A percentile compares a stretch with the other conserved stretches of the same genome.
phyloP scores from a whole-genome alignment of 2,888 invertebrate species.

The Ceraclea dissimilis region DNA sequence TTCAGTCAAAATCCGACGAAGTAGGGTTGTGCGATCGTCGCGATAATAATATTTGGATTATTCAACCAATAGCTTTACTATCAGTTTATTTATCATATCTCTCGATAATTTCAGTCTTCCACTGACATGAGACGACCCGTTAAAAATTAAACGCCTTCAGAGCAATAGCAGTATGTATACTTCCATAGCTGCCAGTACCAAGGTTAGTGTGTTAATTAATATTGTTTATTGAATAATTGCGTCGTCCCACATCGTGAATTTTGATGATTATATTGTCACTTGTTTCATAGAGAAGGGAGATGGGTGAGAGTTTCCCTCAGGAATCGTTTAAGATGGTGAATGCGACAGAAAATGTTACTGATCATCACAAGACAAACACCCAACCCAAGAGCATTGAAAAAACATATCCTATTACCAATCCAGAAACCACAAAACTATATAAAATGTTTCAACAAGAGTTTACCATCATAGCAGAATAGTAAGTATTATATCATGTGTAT shows the following conservation, averaged over 20 bases:
- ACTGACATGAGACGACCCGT: not conserved
- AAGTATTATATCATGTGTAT: conserved; percentile 35
- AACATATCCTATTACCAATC: conserved; percentile 3
- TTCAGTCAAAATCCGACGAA: not conserved
- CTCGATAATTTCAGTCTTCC: not conserved
- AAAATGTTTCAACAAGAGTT: conserved; percentile 77
- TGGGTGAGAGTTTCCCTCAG: conserved; percentile 12
- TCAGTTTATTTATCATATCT: not conserved
- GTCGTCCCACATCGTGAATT: not conserved
- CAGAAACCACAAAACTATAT: conserved; percentile 17
- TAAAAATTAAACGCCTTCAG: no score
- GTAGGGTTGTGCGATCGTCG: not conserved
- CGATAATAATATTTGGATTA: not conserved
- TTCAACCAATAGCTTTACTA: not conserved
- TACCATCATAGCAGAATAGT: conserved; percentile 89
- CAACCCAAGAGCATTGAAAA: conserved; percentile 5
- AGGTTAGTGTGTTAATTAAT: conserved; percentile 12
- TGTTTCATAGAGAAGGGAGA: conserved; percentile 12
- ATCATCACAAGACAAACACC: conserved; percentile 1
- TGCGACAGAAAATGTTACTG: conserved; percentile 7
- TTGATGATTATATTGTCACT: conserved; percentile 1
- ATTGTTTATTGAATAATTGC: not conserved
- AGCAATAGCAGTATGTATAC: conserved; percentile 18
- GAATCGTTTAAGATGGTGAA: conserved; percentile 15
- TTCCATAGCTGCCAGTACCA: conserved; percentile 20